phyloP scores from a whole-genome alignment of 2,888 invertebrate genomes.

The Linnaemya vulpina region DNA sequence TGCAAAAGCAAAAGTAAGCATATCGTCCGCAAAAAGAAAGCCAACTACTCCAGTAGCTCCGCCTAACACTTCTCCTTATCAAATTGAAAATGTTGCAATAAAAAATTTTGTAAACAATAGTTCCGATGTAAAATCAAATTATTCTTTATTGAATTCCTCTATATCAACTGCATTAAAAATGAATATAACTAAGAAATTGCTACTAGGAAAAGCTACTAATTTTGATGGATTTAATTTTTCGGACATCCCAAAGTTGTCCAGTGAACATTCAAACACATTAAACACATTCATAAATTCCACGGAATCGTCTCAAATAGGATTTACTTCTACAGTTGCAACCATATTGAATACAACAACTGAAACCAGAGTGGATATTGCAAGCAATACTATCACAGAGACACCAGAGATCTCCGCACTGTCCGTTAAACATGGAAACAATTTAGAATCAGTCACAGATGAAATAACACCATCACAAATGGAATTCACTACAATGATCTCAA shows the following conservation, averaged over 20 bases:
- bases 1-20: background rate
- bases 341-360: background rate
- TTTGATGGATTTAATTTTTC: background rate
- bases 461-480: background rate
- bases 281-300: background rate
- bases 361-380: background rate
- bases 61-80: background rate
- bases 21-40: background rate
- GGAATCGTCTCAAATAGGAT: background rate
- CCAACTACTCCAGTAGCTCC: background rate
- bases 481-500: background rate
- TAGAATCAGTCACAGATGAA: background rate
- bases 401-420: too few species aligned
- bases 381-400: background rate
- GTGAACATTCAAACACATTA: background rate
- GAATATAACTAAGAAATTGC: background rate
- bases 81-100: background rate
- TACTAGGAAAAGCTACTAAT: slow-evolving; percentile 1
- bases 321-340: background rate
- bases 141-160: background rate
- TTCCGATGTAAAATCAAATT: background rate
- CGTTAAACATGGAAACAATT: background rate
- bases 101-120: background rate
- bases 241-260: background rate
- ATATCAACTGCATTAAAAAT: background rate